Base-by-base conservation (phyloP, 1,140 invertebrate species). In the Drosophila littoralis region DNA sequence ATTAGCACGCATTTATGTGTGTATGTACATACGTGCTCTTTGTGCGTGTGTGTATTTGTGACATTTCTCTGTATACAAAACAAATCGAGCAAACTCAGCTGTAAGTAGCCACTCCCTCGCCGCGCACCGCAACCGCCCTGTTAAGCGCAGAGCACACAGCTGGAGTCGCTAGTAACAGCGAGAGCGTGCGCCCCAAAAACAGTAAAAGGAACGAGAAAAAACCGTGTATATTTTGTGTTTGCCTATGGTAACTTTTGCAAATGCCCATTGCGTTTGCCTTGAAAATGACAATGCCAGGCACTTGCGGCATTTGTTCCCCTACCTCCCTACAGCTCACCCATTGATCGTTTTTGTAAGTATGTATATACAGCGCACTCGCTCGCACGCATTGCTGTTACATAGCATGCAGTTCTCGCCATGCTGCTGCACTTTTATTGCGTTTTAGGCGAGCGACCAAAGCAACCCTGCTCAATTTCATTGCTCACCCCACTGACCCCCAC, bases 401-500 rank as follows among this genome's bases (percentile, higher is more conserved):
- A 57, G 54, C 73, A 65, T 71, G 57, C 60, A 71, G 72, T 70
- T 69, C 58, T 68, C 51, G 22, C 45, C 48, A 67, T 65, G 58
- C 77, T 84, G 77, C 73, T 88, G 82, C 83, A 88, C 61, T 79
- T 85, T 81, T 86, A 86, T 82, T 86, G 82, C 82, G 82, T 86
- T 88, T 86, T 88, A 88, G 79, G 70, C 63, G 63, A 57, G 52
- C 54, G 65, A 75, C 38, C 46, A 75, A 76, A 81, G 65, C 73
- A 75, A 86, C 84, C 82, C 82, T 80, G 71, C 79, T 77, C 65
- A 60, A 52, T 69, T 80, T 65, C 64, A 61, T 70, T 64, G 69
- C 60, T 81, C 66, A 69, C 55, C 36, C 48, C 57, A 61, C 70
- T 74, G 36, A 17, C 52, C 52, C 51, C 45, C n/a, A 60, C 60